Conservation (phyloP, 2,797 vertebrate species). For the Threskiornis aethiopicus region DNA sequence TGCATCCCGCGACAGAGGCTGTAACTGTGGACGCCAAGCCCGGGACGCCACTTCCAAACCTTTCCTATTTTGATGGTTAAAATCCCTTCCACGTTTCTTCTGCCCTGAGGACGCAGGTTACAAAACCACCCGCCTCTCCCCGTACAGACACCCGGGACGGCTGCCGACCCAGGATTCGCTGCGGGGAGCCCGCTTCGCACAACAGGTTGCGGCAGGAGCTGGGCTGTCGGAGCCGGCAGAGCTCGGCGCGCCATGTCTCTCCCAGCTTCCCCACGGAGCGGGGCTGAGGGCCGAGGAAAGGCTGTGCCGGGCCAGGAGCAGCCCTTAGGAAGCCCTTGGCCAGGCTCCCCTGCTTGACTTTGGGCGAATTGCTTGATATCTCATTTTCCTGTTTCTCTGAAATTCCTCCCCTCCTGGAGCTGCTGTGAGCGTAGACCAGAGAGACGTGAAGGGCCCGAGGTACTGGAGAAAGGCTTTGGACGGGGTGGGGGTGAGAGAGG, state of each 20-base stretch:
- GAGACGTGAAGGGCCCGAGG: neutral
- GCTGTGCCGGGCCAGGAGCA: neutral
- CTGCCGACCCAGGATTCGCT: fast-evolving
- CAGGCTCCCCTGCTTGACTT: neutral
- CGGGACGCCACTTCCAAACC: neutral
- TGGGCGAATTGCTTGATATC: neutral
- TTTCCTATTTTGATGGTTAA: too few relatives aligned
- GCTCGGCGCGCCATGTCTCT: fast-evolving
- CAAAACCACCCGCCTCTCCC: fast-evolving
- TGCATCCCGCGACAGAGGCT: neutral
- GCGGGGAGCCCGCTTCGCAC: neutral
- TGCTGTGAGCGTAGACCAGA: fast-evolving
- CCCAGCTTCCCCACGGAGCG: neutral
- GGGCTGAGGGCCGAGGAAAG: neutral
- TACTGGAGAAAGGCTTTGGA: neutral
- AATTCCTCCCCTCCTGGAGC: neutral
- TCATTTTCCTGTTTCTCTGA: neutral
- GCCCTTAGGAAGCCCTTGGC: neutral
- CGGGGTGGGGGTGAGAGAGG: fast-evolving
- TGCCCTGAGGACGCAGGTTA: neutral
- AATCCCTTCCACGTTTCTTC: neutral
- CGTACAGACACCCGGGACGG: fast-evolving
- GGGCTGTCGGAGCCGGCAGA: fast-evolving
- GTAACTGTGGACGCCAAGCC: neutral
- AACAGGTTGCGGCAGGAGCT: neutral